A percentile compares a stretch with the other conserved stretches of the same genome.
Evolutionary conservation across 2,113 vertebrate species (phyloP).

Genomic region (Oryzias woworae): DNA sequence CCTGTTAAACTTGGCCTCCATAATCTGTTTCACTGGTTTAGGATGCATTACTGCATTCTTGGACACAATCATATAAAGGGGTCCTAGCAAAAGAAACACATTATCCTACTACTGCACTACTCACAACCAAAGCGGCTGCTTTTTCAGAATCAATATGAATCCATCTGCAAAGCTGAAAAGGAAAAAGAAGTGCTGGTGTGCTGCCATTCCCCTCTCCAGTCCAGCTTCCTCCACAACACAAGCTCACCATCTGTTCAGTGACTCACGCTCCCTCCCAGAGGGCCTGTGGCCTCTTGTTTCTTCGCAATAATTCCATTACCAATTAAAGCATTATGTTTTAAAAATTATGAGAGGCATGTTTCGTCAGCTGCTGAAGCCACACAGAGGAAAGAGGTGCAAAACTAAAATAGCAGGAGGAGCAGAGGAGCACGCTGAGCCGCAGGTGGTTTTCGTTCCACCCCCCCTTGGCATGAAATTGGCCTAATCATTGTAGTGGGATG

Average conservation of each 20-base stretch:
- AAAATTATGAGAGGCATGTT: too few relatives aligned
- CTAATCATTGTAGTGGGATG: too few relatives aligned
- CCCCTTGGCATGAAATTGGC: too few relatives aligned
- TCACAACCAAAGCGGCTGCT: neutral
- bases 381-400: too few relatives aligned
- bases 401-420: too few relatives aligned
- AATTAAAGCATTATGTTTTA: neutral
- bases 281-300: conserved; percentile 35
- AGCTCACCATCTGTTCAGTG: conserved; percentile 39
- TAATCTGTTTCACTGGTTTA: too few relatives aligned
- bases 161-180: conserved; percentile 20
- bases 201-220: conserved; percentile 12
- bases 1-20: too few relatives aligned
- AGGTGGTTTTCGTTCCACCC: too few relatives aligned
- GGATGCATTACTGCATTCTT: neutral
- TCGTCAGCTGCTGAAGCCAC: too few relatives aligned
- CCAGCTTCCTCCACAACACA: conserved; percentile 28
- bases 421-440: too few relatives aligned
- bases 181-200: conserved; percentile 14
- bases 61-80: neutral
- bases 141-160: conserved; percentile 14
- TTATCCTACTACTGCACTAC: conserved; percentile 1
- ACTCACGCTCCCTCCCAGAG: conserved; percentile 50
- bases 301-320: conserved; percentile 30
- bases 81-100: neutral